These are phyloP conservation scores for Lasioglossum morio DNA, from an alignment of 2,888 invertebrate species.

Conservation along the genomic window DNA sequence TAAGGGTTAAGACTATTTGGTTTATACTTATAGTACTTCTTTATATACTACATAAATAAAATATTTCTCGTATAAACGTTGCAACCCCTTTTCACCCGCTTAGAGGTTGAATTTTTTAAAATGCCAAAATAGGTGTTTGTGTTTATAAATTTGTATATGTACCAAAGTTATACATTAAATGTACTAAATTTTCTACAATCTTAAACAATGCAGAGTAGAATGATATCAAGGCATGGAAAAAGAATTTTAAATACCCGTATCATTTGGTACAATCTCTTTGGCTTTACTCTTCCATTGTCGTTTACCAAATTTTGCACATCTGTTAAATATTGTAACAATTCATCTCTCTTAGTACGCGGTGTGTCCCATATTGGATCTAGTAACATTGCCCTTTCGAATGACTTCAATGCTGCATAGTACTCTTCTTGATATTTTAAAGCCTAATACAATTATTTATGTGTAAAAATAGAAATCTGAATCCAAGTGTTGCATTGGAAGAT, in stretches of 20 bases:
- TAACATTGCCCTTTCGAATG: constrained; percentile 88
- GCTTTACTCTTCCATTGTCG: constrained; percentile 90
- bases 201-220: constrained; percentile 9
- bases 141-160: too few relatives aligned
- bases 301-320: constrained; percentile 88
- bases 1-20: too few relatives aligned
- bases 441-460: constrained; percentile 83
- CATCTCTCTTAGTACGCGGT: constrained; percentile 87
- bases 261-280: constrained; percentile 89
- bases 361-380: constrained; percentile 92
- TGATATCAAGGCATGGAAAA: constrained; percentile 2
- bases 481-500: constrained; percentile 11
- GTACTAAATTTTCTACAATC: constrained; percentile 9
- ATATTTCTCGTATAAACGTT: too few relatives aligned
- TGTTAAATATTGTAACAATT: constrained; percentile 88
- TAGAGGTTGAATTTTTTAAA: too few relatives aligned
- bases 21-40: too few relatives aligned
- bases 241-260: constrained; percentile 85
- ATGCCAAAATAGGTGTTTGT: too few relatives aligned
- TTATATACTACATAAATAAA: too few relatives aligned
- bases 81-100: too few relatives aligned
- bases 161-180: constrained; percentile 54
- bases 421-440: constrained; percentile 92
- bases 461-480: neutral
- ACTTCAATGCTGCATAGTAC: constrained; percentile 89